phyloP scores from a whole-genome alignment of 2,113 vertebrate genomes.

The Scomber scombrus region DNA sequence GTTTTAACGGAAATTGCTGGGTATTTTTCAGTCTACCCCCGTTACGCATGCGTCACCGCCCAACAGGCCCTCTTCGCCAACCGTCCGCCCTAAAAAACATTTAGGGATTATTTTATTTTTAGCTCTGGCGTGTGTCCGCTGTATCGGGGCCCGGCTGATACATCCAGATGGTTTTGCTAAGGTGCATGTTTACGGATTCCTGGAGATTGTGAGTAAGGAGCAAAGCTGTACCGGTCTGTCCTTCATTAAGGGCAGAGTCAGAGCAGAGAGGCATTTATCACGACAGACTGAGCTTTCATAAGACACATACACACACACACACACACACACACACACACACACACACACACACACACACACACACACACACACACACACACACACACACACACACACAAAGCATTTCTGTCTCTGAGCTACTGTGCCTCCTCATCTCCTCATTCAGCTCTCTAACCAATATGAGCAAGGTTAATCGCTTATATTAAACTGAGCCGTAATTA shows the following conservation, averaged over 20 bases:
- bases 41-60: constrained; percentile 51
- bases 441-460: constrained; percentile 3
- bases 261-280: constrained; percentile 60
- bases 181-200: constrained; percentile 80
- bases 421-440: constrained; percentile 27
- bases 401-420: constrained; percentile 46
- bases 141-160: constrained; percentile 47
- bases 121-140: constrained; percentile 71
- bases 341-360: neutral
- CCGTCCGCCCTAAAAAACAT: constrained; percentile 71
- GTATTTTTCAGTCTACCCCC: neutral
- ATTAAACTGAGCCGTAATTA: neutral
- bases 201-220: constrained; percentile 66
- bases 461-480: constrained; percentile 6
- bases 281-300: constrained; percentile 62
- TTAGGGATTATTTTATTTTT: constrained; percentile 80
- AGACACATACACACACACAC: constrained; percentile 37
- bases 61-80: constrained; percentile 37
- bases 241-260: constrained; percentile 71
- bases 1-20: constrained; percentile 18
- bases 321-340: constrained; percentile 1
- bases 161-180: constrained; percentile 78
- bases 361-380: neutral
- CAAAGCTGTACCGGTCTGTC: constrained; percentile 67
- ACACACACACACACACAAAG: neutral